Percentiles rank a stretch among this genome's conserved stretches.
These are phyloP conservation scores for Notechis scutatus DNA, from an alignment of 2,113 vertebrate species.

Conservation along the genomic window DNA sequence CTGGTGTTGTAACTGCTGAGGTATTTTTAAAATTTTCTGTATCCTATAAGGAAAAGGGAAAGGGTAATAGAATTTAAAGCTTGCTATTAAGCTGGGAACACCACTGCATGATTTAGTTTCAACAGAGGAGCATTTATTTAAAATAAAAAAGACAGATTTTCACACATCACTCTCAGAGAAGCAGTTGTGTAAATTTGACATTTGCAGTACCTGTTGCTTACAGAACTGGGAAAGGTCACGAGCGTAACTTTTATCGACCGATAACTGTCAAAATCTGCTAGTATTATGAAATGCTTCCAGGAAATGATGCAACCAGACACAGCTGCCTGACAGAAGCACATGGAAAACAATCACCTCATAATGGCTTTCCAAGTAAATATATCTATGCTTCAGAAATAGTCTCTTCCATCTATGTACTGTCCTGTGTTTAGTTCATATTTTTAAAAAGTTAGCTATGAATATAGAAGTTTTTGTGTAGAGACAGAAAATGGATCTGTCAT, in stretches of 20 bases:
- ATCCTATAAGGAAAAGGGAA: slow-evolving; percentile 19
- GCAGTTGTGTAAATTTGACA: slow-evolving; percentile 40
- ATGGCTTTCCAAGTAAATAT: slow-evolving; percentile 1
- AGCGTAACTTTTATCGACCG: slow-evolving; percentile 6
- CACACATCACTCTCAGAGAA: slow-evolving; percentile 21
- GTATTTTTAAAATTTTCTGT: slow-evolving; percentile 3
- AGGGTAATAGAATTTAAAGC: background rate
- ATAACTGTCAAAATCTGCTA: background rate
- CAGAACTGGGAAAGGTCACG: slow-evolving; percentile 31
- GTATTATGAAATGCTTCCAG: slow-evolving; percentile 14
- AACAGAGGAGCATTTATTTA: slow-evolving; percentile 8
- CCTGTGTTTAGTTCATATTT: background rate
- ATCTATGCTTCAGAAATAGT: background rate
- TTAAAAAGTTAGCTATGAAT: background rate
- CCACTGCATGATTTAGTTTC: slow-evolving; percentile 31
- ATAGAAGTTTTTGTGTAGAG: background rate
- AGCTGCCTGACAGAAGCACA: background rate
- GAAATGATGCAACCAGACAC: slow-evolving; percentile 8
- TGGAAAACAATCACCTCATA: background rate
- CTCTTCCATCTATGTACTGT: background rate
- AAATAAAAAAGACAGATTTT: slow-evolving; percentile 7
- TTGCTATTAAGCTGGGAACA: background rate
- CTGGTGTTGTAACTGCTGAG: background rate
- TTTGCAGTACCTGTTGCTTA: slow-evolving; percentile 18
- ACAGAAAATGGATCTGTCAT: background rate